Base-by-base conservation (phyloP, 2,797 vertebrate genomes). In the Dipus sagitta region DNA sequence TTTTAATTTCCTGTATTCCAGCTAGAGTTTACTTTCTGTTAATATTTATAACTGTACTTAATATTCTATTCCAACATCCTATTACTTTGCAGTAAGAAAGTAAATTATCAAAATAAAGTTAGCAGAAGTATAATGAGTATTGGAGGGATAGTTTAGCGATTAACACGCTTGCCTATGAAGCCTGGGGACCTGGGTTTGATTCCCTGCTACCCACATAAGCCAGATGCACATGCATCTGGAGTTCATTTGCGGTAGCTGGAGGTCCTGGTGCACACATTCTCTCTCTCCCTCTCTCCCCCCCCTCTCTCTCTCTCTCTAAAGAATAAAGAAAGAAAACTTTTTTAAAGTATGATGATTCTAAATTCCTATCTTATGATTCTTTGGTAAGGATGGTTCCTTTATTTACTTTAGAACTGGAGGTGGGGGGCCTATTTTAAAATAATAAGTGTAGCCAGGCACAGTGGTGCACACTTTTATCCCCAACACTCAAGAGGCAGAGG, bases 11-110 rank as follows among this genome's bases (percentile, higher is more conserved):
- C 18, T 71, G 1, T 1, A 17, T 83, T 82, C 58, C 24, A 80
- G 88, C 75, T 52, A 9, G 52, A 52, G 14, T 86, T 91, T 68
- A 20, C 20, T 86, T 92, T 87, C 78, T 80, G 32, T 95, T 87
- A 90, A 54, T 83, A 86, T 38, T 91, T 92, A 26, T 94, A 52
- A 52, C 18, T 75, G 2, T 86, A 34, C 23, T 78, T 88, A 92
- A 54, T 34, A 58, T 30, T 34, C 32, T 90, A 84, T 71, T 38
- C 34, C 70, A 54, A 62, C 18, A 54, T 54, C 32, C 86, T 89
- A 38, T 84, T 84, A 64, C 84, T 78, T 89, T 84, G 0, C 65
- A 84, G 38, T 71, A 32, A 68, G 62, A 82, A 32, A 81, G 42
- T 52, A 91, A 84, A 64, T 68, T 76, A 6, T 3, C 54, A 58